Percentiles rank a stretch among this genome's conserved stretches.
Conservation (phyloP, 2,888 invertebrate genomes). For the Cantharis rustica region DNA sequence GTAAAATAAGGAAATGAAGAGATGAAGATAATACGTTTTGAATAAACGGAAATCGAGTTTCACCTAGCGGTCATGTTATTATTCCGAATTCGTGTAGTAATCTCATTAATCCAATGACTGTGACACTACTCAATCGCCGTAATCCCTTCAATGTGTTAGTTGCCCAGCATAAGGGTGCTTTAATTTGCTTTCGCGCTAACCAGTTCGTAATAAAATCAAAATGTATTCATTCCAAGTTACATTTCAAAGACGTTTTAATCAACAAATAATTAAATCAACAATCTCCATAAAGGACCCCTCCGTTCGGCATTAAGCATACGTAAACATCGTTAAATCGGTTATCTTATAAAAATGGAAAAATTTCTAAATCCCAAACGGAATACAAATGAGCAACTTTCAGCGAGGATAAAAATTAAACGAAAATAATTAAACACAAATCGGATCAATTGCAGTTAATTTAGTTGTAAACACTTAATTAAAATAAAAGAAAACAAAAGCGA, state of each 20-base stretch:
- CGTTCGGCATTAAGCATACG: background rate
- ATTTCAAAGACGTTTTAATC: slow-evolving; percentile 1
- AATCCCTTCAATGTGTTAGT: slow-evolving; percentile 21
- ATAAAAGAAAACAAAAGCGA: background rate
- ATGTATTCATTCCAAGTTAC: background rate
- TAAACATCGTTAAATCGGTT: background rate
- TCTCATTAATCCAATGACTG: slow-evolving; percentile 27
- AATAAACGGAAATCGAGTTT: slow-evolving; percentile 26
- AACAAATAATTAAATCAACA: background rate
- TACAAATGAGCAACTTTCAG: background rate
- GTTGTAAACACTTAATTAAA: background rate
- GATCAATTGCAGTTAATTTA: background rate
- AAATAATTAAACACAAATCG: background rate
- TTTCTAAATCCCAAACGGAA: background rate
- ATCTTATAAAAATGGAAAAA: background rate
- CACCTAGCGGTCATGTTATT: slow-evolving; percentile 30
- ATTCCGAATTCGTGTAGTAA: slow-evolving; percentile 28
- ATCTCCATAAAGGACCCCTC: background rate
- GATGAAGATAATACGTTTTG: slow-evolving; percentile 13
- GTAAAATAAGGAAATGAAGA: slow-evolving; percentile 21
- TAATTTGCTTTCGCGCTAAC: slow-evolving; percentile 4
- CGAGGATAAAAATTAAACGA: background rate
- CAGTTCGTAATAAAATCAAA: slow-evolving; percentile 2
- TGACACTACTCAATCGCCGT: slow-evolving; percentile 24
- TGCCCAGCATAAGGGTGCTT: slow-evolving; percentile 10